Conservation (phyloP, 2,113 vertebrate species). For the Zosterops borbonicus region DNA sequence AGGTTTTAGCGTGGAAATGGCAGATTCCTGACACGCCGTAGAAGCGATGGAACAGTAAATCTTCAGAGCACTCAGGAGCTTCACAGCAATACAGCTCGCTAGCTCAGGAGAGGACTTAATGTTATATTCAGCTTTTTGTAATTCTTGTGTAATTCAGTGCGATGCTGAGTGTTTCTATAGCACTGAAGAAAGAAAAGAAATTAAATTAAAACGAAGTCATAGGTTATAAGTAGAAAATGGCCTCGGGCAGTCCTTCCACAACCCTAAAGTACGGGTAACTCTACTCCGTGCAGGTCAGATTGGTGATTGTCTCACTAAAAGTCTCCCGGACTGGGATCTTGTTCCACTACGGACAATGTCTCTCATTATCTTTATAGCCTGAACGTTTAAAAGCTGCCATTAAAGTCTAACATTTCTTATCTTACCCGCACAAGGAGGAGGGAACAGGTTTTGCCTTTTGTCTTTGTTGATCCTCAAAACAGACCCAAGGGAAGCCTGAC, state of each 20-base stretch:
- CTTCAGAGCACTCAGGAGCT: too few species aligned
- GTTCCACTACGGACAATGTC: neutral
- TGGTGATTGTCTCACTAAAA: neutral
- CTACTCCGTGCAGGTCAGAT: neutral
- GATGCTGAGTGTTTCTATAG: neutral
- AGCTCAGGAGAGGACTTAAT: fast-evolving
- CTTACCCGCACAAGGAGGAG: neutral
- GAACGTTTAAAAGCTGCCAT: neutral
- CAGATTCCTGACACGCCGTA: fast-evolving
- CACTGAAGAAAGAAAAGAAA: neutral
- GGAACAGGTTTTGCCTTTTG: neutral
- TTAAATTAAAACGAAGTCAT: neutral
- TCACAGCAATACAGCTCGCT: fast-evolving
- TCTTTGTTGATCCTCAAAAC: neutral
- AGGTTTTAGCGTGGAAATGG: fast-evolving
- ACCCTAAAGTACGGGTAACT: fast-evolving
- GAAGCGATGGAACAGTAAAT: neutral
- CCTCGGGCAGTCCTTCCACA: neutral
- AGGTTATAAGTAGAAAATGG: neutral
- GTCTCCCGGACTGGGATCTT: neutral
- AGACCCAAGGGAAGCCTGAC: neutral
- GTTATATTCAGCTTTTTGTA: fast-evolving
- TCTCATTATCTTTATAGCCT: neutral
- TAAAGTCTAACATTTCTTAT: neutral
- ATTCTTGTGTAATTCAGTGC: fast-evolving